Conservation (phyloP, 2,113 vertebrate species). For the Sardina pilchardus region DNA sequence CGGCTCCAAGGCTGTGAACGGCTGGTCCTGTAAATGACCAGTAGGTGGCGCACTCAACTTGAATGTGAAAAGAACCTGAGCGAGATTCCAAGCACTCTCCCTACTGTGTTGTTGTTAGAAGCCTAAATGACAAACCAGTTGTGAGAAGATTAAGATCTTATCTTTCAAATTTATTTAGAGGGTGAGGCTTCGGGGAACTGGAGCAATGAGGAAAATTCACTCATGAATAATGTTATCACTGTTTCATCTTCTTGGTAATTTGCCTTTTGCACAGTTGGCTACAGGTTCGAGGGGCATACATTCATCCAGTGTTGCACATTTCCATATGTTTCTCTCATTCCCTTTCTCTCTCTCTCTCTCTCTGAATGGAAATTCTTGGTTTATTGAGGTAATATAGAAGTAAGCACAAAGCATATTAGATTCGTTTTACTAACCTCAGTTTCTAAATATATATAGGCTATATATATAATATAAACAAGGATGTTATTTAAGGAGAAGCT, state of each 20-base stretch:
- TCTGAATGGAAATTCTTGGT: too few species aligned
- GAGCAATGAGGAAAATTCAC: background rate
- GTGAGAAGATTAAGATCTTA: conserved; percentile 15
- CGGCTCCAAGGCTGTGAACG: background rate
- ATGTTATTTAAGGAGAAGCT: background rate
- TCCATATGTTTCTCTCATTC: too few species aligned
- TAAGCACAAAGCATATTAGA: too few species aligned
- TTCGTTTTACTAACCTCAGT: background rate
- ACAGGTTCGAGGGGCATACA: too few species aligned
- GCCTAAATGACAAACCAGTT: conserved; percentile 10
- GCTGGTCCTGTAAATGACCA: background rate
- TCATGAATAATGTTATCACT: background rate
- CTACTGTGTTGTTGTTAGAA: background rate
- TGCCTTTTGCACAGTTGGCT: background rate
- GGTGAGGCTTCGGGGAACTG: background rate
- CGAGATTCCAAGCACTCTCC: background rate
- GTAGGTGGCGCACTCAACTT: background rate
- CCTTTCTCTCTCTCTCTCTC: too few species aligned
- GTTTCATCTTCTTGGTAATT: background rate
- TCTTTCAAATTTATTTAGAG: background rate
- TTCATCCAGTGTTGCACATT: too few species aligned
- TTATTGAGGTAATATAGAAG: too few species aligned
- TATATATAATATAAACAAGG: background rate
- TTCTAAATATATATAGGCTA: too few species aligned
- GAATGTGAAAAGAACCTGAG: background rate